A percentile compares a stretch with the other conserved stretches of the same genome.
Conservation (phyloP, 2,113 vertebrate genomes). For the Sardina pilchardus region DNA sequence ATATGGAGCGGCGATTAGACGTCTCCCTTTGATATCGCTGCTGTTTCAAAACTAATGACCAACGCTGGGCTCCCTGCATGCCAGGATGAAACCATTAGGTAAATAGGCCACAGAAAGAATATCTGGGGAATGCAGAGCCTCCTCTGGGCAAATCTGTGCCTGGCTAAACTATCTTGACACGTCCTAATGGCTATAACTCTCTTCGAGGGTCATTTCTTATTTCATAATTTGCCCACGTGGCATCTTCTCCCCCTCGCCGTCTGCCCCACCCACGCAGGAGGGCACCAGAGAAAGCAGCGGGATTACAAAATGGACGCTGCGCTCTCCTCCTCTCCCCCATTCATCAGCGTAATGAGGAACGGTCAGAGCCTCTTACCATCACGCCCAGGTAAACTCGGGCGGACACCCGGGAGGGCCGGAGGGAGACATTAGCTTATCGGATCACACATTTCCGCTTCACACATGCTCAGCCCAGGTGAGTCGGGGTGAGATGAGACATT, state of each 20-base stretch:
- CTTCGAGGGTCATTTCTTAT: neutral
- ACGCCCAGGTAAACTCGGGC: conserved; percentile 29
- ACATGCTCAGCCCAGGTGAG: neutral
- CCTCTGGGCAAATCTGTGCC: neutral
- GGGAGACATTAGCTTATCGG: conserved; percentile 18
- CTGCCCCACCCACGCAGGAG: neutral
- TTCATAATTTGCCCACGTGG: neutral
- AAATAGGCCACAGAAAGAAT: neutral
- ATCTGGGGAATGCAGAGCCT: neutral
- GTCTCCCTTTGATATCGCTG: neutral
- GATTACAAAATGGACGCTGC: neutral
- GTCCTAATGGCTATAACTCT: neutral
- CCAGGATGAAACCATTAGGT: neutral
- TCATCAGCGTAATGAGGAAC: conserved; percentile 11
- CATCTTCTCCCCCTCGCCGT: neutral
- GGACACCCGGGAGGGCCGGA: conserved; percentile 20
- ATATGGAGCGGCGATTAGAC: neutral
- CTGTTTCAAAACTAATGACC: neutral
- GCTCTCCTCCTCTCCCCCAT: neutral
- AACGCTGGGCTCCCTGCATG: neutral
- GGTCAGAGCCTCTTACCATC: conserved; percentile 29
- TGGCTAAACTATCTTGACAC: neutral
- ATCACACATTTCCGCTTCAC: conserved; percentile 13
- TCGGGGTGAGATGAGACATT: conserved; percentile 23
- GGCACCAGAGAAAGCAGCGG: neutral